These are phyloP conservation scores for Tiaroga cobitis DNA, from an alignment of 2,797 vertebrate species.

Conservation along the genomic window DNA sequence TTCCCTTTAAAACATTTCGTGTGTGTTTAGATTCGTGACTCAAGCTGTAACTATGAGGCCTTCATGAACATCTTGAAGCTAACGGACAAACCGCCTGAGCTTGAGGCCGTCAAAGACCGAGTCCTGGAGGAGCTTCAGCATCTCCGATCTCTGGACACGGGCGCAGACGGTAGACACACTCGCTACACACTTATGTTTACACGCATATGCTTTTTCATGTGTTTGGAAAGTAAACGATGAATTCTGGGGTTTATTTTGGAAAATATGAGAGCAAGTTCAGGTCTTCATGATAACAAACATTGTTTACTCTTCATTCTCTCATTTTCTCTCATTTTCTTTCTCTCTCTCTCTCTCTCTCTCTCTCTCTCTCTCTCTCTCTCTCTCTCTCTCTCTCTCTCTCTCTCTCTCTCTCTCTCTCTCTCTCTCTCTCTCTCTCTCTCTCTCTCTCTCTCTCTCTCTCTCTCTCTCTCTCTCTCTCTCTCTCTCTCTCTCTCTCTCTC, in stretches of 20 bases:
- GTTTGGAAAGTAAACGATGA: constrained; percentile 4
- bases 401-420: constrained; percentile 31
- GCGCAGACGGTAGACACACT: constrained; percentile 87
- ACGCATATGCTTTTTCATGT: neutral
- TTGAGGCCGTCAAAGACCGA: constrained; percentile 97
- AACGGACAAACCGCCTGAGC: constrained; percentile 91
- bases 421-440: constrained; percentile 28
- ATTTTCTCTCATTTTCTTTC: too few relatives aligned
- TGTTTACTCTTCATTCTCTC: neutral
- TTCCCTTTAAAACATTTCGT: neutral
- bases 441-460: constrained; percentile 37
- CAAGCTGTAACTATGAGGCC: constrained; percentile 98
- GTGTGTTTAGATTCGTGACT: constrained; percentile 88
- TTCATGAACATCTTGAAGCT: constrained; percentile 99
- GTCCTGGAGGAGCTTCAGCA: constrained; percentile 96
- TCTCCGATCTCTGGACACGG: constrained; percentile 96
- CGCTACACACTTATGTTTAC: constrained; percentile 61
- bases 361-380: constrained; percentile 37
- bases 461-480: constrained; percentile 45
- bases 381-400: constrained; percentile 45
- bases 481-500: constrained; percentile 13
- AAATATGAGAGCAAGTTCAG: neutral
- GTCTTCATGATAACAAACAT: neutral
- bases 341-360: constrained; percentile 28
- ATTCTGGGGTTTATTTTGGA: constrained; percentile 8